Evolutionary conservation across 1,140 invertebrate genomes (phyloP).

Genomic region (Dolichoris vasculosae): DNA sequence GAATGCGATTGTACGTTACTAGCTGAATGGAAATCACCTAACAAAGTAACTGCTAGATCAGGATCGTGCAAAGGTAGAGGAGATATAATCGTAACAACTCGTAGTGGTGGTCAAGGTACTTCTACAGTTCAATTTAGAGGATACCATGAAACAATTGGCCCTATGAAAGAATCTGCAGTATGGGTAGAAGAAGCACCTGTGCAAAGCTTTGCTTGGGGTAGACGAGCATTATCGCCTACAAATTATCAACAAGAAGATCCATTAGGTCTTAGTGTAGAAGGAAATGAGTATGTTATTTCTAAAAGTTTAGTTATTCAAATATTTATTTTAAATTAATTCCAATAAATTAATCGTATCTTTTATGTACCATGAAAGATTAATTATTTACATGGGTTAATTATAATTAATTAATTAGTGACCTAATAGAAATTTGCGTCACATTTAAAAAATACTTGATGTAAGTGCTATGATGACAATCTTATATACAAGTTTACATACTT

Average conservation of each 20-base stretch:
- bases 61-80: constrained; percentile 95
- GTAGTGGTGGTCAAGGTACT: constrained; percentile 91
- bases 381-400: neutral
- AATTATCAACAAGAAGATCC: constrained; percentile 94
- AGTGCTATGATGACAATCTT: too few species aligned
- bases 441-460: too few species aligned
- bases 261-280: constrained; percentile 94
- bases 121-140: constrained; percentile 96
- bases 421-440: too few species aligned
- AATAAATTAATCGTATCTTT: neutral
- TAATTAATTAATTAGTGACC: too few species aligned
- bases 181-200: constrained; percentile 96
- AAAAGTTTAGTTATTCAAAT: neutral
- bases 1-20: constrained; percentile 95
- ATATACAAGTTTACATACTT: too few species aligned
- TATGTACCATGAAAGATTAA: neutral
- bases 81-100: constrained; percentile 95
- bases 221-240: constrained; percentile 87
- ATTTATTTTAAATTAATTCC: neutral
- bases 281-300: constrained; percentile 81
- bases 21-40: constrained; percentile 97
- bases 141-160: constrained; percentile 90
- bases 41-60: constrained; percentile 97
- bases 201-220: constrained; percentile 85
- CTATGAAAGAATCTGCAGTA: constrained; percentile 97